Base-by-base conservation (phyloP, 2,113 vertebrate genomes). In the Phoenicopterus ruber region DNA sequence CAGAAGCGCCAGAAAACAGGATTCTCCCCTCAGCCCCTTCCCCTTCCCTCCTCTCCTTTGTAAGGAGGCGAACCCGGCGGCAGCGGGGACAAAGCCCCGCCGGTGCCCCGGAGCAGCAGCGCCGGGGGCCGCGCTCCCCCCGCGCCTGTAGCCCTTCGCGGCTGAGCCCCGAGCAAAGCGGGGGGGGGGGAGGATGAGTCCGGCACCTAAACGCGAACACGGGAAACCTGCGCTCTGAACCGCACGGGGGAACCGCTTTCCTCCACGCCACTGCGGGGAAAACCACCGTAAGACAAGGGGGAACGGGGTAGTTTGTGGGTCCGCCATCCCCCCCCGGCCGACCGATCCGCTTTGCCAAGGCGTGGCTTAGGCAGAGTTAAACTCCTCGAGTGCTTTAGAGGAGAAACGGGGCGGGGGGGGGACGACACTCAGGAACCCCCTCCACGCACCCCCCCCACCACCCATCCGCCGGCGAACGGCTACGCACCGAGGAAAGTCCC, bases 401-500 rank as follows among this genome's bases (percentile, higher is more conserved):
- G 13, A 49, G 50, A 82, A 71, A 62, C 1, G 5, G 4, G 18
- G 32, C 5, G 28, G 11, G 5, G 4, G 11, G 15, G 25, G 21
- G 11, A 7, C 38, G 31, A 1, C 36, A 0, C 28, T 13, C 19
- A 55, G 13, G 18, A 59, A 47, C 58, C 26, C n/a, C 26, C n/a
- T 5, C 0, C 26, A 0, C 66, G 22, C 38, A 4, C 19, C 18
- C 26, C 52, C 36, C 47, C 17, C 36, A 31, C 36, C 62, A 14
- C 55, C 22, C 17, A 13, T 20, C 42, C 61, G 2, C 52, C 67
- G 8, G 31, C 31, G 34, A 65, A 54, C 73, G 24, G 93, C 46
- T 98, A 99, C 99, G 94, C 98, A 99, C 99, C 99, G 95, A 99
- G 98, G 97, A 99, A 99, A 88, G 97, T 98, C 97, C 98, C 98